phyloP scores from a whole-genome alignment of 2,888 invertebrate genomes.

The Amiota mariae region DNA sequence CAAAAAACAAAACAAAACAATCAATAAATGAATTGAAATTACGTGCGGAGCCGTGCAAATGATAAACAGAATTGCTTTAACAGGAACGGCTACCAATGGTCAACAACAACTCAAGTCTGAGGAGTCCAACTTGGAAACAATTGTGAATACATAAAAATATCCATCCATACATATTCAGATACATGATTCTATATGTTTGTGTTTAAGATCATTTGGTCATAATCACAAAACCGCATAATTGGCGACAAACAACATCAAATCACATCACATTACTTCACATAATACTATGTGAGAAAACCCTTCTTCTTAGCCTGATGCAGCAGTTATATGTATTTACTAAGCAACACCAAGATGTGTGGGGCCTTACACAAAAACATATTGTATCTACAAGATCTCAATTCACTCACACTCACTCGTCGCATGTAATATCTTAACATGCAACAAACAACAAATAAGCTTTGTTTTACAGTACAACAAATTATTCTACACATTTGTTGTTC shows the following conservation, averaged over 20 bases:
- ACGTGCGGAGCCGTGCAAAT: slow-evolving; percentile 53
- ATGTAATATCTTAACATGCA: slow-evolving; percentile 34
- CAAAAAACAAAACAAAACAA: slow-evolving; percentile 36
- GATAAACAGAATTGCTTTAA: slow-evolving; percentile 31
- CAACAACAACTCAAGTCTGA: slow-evolving; percentile 28
- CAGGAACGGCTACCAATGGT: slow-evolving; percentile 8
- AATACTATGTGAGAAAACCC: slow-evolving; percentile 27
- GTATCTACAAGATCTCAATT: slow-evolving; percentile 40
- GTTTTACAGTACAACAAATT: slow-evolving; percentile 41
- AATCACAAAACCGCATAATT: slow-evolving; percentile 67
- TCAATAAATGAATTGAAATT: slow-evolving; percentile 67
- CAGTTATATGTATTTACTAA: background rate
- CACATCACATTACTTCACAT: too few species aligned
- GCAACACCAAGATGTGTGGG: background rate
- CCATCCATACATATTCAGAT: background rate
- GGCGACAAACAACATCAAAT: slow-evolving; percentile 55
- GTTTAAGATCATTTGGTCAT: slow-evolving; percentile 64
- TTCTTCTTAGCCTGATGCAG: background rate
- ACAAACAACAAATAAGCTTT: slow-evolving; percentile 29
- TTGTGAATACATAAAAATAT: too few species aligned
- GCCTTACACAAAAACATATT: background rate
- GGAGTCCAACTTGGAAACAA: background rate
- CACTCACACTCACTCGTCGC: too few species aligned
- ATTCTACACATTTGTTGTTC: slow-evolving; percentile 23
- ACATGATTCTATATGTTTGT: background rate